Base-by-base conservation (phyloP, 1,140 invertebrate species). In the Philaenus spumarius region DNA sequence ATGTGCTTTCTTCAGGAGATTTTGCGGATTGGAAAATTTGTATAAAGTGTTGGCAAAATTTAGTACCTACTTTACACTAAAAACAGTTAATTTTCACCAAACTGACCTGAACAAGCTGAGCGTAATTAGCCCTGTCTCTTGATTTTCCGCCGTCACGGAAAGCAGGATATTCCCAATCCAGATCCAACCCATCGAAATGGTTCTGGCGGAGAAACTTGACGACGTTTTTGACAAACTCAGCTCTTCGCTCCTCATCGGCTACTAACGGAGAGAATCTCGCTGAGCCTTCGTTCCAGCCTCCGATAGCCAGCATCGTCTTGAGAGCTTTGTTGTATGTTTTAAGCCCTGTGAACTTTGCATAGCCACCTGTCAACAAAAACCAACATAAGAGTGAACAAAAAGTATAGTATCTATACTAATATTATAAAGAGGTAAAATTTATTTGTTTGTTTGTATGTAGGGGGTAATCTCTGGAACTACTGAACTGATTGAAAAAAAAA, bases 141-240 rank as follows among this genome's bases (percentile, higher is more conserved):
- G 91, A 82, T 66, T 94, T 93, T 57, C 90, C 89, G 11, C 95
- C 95, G 69, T 97, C 94, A 39, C 94, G 77, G 70, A 87, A 85
- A 0, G 88, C 87, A 0, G 95, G 95, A 76, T 97, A 97, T 70
- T 97, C 94, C 93, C 94, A 98, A 70, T 97, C 94, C 62, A 98
- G 77, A 74, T 98, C 95, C 19, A 98, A 79, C 7, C 95, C 95
- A 75, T 98, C 94, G 71, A 98, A 98, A 65, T 91, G 87, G 70
- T 95, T 90, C 67, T 93, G 85, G 61, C 94, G 78, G 45, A 97
- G 77, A 70, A 95, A 97, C 72, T 87, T 87, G 11, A 97, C 81
- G 24, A 86, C 81, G 66, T 93, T 93, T 73, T 86, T 88, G 17
- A 91, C 87, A 64, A 96, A 89, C 67, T 90, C 84, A 69, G 82